Evolutionary conservation across 2,113 vertebrate species (phyloP), one percentile per base, ranked within the genome.

Genomic region (Xyrauchen texanus): DNA sequence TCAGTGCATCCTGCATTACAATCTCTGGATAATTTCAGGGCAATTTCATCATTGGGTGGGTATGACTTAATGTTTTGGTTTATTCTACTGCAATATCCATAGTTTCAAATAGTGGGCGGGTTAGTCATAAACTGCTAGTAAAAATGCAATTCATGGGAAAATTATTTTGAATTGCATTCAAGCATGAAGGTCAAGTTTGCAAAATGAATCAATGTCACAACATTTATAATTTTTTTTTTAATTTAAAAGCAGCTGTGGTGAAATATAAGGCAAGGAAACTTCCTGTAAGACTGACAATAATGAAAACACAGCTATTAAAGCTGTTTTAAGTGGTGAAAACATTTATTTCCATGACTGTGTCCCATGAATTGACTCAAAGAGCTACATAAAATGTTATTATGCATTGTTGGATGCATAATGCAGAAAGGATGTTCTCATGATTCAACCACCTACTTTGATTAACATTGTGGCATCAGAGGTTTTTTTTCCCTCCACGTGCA

Each of bases 71-170:
- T 77, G 55, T 51, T 60, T 69, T 55, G 8, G 47, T 73, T 70
- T 73, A 67, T 61, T 62, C 15, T 68, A 77, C 80, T 77, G 65
- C 44, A 58, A 60, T 45, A 81, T 77, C 79, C 45, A 76, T 65
- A 72, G 72, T 83, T 84, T 73, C 15, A 58, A 67, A 34, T 73
- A 73, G 60, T 79, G 74, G 16, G 47, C 51, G 69, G 71, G 78
- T 77, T 13, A 81, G 69, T 75, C 51, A 61, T 42, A 78, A 74
- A 69, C 34, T 55, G 7, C 69, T 9, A 55, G 8, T 69, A 77
- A 57, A 81, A 49, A 49, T 6, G 15, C 21, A 68, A 64, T 85
- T 83, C 57, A 68, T 61, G 63, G 12, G 46, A 62, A 82, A 80
- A 47, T 53, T 10, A 60, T 72, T 61, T 45, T 60, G 11, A 72